Percentiles rank a stretch among this genome's conserved stretches.
These are phyloP conservation scores for Calliopsis andreniformis DNA, from an alignment of 1,140 invertebrate species.

Conservation along the genomic window DNA sequence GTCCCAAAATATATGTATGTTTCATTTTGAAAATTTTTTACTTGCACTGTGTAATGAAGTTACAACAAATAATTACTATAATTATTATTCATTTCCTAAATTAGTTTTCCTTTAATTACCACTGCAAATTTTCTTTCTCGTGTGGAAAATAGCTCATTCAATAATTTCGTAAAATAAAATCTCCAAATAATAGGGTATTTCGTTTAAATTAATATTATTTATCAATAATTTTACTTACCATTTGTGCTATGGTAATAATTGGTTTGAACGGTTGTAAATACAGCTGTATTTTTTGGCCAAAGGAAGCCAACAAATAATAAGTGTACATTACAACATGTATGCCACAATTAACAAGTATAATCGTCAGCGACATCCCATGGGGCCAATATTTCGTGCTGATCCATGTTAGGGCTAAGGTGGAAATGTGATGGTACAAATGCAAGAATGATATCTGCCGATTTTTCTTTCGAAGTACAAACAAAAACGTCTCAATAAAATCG, in stretches of 20 bases:
- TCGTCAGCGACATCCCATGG: background rate
- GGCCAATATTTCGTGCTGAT: background rate
- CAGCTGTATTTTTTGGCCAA: background rate
- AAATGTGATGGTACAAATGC: conserved; percentile 32
- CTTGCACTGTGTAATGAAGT: no score
- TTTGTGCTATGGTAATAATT: conserved; percentile 1
- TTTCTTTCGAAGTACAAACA: conserved; percentile 35
- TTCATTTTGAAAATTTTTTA: no score
- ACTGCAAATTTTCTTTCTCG: no score
- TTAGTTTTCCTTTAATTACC: no score
- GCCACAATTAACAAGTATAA: background rate
- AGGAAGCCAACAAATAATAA: conserved; percentile 14
- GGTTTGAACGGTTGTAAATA: background rate
- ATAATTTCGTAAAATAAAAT: no score
- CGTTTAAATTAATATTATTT: no score
- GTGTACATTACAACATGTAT: conserved; percentile 37
- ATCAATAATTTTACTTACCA: conserved; percentile 20
- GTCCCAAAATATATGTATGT: no score
- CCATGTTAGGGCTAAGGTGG: background rate
- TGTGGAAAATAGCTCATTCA: no score
- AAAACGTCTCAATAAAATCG: background rate
- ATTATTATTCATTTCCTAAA: no score
- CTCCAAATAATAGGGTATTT: no score
- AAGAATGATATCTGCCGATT: conserved; percentile 15
- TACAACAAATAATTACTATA: no score